Base-by-base conservation (phyloP, 1,140 invertebrate genomes). In the Acromyrmex echinatior region DNA sequence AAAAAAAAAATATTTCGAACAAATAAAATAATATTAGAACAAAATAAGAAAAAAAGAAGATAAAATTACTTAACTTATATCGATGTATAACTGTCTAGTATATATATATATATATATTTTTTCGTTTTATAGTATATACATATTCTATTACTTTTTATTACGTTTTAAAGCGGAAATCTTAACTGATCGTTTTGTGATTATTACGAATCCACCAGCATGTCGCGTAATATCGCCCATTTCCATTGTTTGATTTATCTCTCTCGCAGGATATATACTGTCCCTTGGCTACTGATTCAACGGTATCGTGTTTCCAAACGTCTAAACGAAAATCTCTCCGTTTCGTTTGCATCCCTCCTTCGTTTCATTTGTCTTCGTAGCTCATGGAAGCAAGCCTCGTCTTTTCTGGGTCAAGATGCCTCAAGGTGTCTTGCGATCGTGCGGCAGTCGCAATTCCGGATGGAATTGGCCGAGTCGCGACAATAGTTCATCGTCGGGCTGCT, bases 401-500 rank as follows among this genome's bases (percentile, higher is more conserved):
- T 56, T 73, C 18, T 77, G 3, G 35, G 76, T 31, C 56, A 89
- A 80, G 56, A 77, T 12, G 49, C 53, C 65, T 56, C 35, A 25
- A 58, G 58, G 51, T 63, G 60, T 39, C 51, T 90, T 25, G 45
- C 51, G 63, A 58, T 84, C 78, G 31, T 56, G 39, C 7, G 49
- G 45, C 5, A 45, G 1, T 49, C 49, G 58, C 45, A 79, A 84
- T 56, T 73, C 77, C 84, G 63, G 45, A 70, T 70, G 73, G 62
- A 71, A 82, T 68, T 74, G 85, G 45, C 60, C 89, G 53, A 62
- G 71, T 66, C 31, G 56, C 78, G 90, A 91, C 90, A 91, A 91
- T 92, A 92, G 87, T 92, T 92, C 81, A 92, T 89, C 86, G 86
- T 80, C 80, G 87, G 53, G 58, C 39, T 35, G 84, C 86, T 71